Base-by-base conservation (phyloP, 2,888 invertebrate species). In the Tuberolachnus salignus region DNA sequence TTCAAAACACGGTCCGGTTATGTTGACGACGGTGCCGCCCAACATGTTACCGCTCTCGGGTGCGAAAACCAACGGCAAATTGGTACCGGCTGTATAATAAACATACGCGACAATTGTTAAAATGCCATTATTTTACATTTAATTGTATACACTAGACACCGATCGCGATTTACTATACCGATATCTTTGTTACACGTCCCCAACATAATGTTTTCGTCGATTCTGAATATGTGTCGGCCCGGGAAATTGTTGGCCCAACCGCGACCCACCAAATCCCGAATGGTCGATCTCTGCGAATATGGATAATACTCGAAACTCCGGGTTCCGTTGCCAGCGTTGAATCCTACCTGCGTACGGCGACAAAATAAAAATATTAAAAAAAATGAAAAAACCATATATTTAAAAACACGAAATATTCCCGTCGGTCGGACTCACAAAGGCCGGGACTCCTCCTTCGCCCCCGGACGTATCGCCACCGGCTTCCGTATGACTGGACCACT, bases 1-100 rank as follows among this genome's bases (percentile, higher is more conserved):
- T 82, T 91, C 88, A 85, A 98, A 94, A 85, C 98, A 98, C 2
- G 97, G 97, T 0, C 98, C 98, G 0, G 98, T 97, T 80, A 98
- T 94, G 85, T 98, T 97, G 55, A 98, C 95, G 74, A 97, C 91
- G 0, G 95, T 94, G 1, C 98, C 98, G 3, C 98, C 98, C 82
- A 98, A 88, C 98, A 98, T 98, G 85, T 95, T 96, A 6, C 97
- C 98, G 84, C 94, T 95, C 86, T 97, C 96, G 0, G 97, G 97
- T 0, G 97, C 95, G 84, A 95, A 95, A 83, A 93, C 91, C 73
- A 96, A 86, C 0, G 92, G 92, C 80, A 95, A 88, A 85, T 92
- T 90, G 0, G 94, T 91, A 21, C 92, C 93, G 83, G 93, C 94
- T 94, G n/a, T n/a, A n/a, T n/a, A n/a, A n/a, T n/a, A n/a, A n/a